These are phyloP conservation scores for Lutjanus campechanus DNA, from an alignment of 2,797 vertebrate species.

Conservation along the genomic window DNA sequence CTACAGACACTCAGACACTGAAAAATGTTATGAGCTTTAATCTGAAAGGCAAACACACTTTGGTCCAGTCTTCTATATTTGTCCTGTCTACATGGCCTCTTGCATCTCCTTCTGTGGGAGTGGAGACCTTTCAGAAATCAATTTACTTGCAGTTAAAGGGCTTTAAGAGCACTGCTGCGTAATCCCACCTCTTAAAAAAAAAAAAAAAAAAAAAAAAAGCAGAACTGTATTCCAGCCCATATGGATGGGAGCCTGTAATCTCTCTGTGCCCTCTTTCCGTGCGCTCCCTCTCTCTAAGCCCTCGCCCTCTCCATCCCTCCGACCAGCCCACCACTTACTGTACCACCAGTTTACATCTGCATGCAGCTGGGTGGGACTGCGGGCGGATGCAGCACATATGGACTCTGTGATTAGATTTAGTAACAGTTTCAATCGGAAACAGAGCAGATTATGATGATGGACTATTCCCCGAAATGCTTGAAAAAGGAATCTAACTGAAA, in stretches of 20 bases:
- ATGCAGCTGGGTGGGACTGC: conserved; percentile 59
- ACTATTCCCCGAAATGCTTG: conserved; percentile 14
- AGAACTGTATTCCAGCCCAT: conserved; percentile 73
- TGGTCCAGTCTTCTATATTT: background rate
- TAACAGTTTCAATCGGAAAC: conserved; percentile 14
- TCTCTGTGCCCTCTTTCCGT: conserved; percentile 83
- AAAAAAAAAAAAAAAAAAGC: conserved; percentile 66
- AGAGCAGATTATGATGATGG: background rate
- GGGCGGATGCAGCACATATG: conserved; percentile 54
- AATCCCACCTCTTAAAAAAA: conserved; percentile 74
- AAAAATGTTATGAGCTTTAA: conserved; percentile 5
- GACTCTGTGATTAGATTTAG: conserved; percentile 37
- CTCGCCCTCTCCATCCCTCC: conserved; percentile 52
- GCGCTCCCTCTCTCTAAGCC: conserved; percentile 78
- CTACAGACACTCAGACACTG: background rate
- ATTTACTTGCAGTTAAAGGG: conserved; percentile 58
- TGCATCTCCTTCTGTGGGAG: conserved; percentile 34
- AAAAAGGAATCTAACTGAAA: conserved; percentile 17
- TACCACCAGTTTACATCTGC: conserved; percentile 75
- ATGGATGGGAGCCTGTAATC: conserved; percentile 83
- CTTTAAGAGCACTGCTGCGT: conserved; percentile 63
- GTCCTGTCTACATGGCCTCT: conserved; percentile 16
- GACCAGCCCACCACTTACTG: conserved; percentile 62
- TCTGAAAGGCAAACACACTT: background rate
- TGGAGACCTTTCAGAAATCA: conserved; percentile 68